Evolutionary conservation across 2,797 vertebrate species (phyloP).

Genomic region (Trichosurus vulpecula): DNA sequence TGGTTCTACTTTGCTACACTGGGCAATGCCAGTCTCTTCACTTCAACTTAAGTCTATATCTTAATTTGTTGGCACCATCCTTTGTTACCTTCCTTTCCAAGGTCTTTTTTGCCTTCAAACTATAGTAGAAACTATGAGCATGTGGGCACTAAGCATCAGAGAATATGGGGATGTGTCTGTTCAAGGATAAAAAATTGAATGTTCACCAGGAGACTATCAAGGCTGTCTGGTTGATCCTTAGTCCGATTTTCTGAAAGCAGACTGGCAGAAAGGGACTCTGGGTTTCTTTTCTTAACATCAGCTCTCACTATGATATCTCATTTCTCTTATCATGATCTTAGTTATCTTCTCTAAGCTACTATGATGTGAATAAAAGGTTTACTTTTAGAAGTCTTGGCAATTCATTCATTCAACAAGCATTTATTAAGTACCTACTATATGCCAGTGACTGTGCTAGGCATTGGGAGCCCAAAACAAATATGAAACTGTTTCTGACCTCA

Average conservation of each 20-base stretch:
- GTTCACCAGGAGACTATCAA: no score
- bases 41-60: background rate
- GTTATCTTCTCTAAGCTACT: background rate
- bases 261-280: background rate
- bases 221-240: background rate
- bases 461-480: background rate
- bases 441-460: no score
- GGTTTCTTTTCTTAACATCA: background rate
- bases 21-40: slow-evolving; percentile 30
- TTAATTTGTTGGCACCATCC: background rate
- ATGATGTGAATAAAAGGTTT: background rate
- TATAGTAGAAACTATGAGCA: background rate
- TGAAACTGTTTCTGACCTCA: background rate
- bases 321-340: background rate
- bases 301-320: background rate
- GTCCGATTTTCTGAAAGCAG: background rate
- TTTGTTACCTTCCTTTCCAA: background rate
- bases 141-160: background rate
- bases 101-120: background rate
- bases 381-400: background rate
- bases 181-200: background rate
- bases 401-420: no score
- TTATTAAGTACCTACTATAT: no score
- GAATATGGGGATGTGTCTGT: background rate
- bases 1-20: slow-evolving; percentile 67